Conservation (phyloP, 2,888 invertebrate genomes). For the Chironomus tentans region DNA sequence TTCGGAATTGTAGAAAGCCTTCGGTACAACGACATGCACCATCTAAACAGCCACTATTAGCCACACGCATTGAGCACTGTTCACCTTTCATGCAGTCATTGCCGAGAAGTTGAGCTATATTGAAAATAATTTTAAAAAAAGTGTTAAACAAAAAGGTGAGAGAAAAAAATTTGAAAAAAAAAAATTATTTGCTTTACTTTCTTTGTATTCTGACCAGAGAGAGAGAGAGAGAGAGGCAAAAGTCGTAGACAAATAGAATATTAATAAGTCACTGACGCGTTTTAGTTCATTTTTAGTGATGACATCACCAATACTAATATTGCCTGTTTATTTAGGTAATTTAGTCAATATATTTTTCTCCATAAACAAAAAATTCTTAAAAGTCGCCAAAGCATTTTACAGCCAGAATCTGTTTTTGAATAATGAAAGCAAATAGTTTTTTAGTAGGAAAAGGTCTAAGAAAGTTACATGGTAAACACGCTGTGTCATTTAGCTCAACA, state of each 20-base stretch:
- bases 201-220: background rate
- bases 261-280: too few relatives aligned
- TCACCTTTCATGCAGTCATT: conserved; percentile 73
- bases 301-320: background rate
- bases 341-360: background rate
- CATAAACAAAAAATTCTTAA: too few relatives aligned
- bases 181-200: background rate
- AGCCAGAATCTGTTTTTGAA: too few relatives aligned
- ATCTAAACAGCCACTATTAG: conserved; percentile 75
- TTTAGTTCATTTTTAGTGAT: background rate
- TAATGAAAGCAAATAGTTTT: background rate
- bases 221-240: too few relatives aligned
- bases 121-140: too few relatives aligned
- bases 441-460: too few relatives aligned
- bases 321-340: background rate
- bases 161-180: background rate
- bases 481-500: conserved; percentile 66
- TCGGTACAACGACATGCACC: conserved; percentile 76
- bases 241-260: too few relatives aligned
- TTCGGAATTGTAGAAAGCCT: conserved; percentile 76
- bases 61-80: conserved; percentile 81
- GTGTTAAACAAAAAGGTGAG: conserved; percentile 35
- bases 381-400: too few relatives aligned
- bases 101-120: conserved; percentile 68
- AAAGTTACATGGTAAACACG: conserved; percentile 70